Base-by-base conservation (phyloP, 2,797 vertebrate species). In the Morus bassanus region DNA sequence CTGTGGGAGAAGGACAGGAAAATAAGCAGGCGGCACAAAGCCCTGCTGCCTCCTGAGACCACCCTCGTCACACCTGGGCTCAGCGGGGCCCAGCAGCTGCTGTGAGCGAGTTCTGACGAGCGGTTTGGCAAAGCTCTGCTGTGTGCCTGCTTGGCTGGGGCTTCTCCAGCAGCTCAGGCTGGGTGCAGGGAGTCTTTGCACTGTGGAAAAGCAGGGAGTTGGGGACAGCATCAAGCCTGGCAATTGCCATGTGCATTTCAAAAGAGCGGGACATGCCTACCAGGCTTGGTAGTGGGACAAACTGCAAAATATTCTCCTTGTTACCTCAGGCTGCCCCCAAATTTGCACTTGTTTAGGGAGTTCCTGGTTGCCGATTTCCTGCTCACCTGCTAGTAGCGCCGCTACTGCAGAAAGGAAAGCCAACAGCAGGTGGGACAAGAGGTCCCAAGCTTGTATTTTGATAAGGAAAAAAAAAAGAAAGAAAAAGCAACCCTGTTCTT, bases 91-190 rank as follows among this genome's bases (percentile, higher is more conserved):
- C 59, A 64, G 57, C 50, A 75, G 65, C 61, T 60, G 45, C 69
- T 70, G 65, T 13, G 18, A 77, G 3, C 1, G 2, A 70, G 61
- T 53, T 65, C 35, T 3, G 7, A 11, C 0, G 1, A 68, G 45
- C 5, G 2, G 13, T 60, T 68, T 65, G 82, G 37, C 45, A 89
- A 85, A 72, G 70, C 31, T 64, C 28, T 72, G 73, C 56, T 2
- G 30, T 3, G 9, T 4, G 53, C 9, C 18, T 43, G 37, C 1
- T 6, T 46, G 43, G 57, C 0, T 3, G 11, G 14, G 12, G 57
- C n/a, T 72, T 31, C 67, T n/a, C 69, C 37, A 41, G 57, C 10
- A 23, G 51, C 39, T 3, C 6, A 7, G 27, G 27, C 7, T 69
- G 64, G 11, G 27, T 18, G 22, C 37, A 79, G 73, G 33, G 31